These are phyloP conservation scores for Megamerina dolium DNA, from an alignment of 2,888 invertebrate species.

Conservation along the genomic window DNA sequence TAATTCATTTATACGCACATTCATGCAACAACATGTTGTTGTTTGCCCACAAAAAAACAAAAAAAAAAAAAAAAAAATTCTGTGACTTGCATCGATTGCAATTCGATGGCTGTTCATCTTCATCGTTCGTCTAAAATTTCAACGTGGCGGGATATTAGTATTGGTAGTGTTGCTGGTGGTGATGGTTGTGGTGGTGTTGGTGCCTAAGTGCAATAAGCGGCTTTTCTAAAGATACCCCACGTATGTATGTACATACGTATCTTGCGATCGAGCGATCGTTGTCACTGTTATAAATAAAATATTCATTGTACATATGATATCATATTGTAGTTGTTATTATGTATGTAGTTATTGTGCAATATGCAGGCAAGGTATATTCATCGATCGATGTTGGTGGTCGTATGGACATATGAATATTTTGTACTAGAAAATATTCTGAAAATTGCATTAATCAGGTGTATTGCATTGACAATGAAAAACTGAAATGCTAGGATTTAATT, in stretches of 20 bases:
- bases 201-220: conserved; percentile 12
- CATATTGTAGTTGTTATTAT: neutral
- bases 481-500: too few species aligned
- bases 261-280: conserved; percentile 35
- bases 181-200: too few species aligned
- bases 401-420: too few species aligned
- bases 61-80: too few species aligned
- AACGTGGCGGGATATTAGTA: neutral
- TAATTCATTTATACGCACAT: conserved; percentile 43
- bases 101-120: conserved; percentile 48
- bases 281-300: conserved; percentile 49
- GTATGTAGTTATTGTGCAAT: too few species aligned
- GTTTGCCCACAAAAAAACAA: too few species aligned
- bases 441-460: too few species aligned
- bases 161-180: neutral
- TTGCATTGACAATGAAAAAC: too few species aligned
- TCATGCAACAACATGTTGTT: conserved; percentile 4
- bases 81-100: conserved; percentile 40
- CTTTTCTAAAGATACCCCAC: too few species aligned
- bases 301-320: conserved; percentile 33
- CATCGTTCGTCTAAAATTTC: conserved; percentile 12
- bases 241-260: too few species aligned
- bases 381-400: neutral
- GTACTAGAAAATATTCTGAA: too few species aligned
- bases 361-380: too few species aligned